Evolutionary conservation across 2,113 vertebrate genomes (phyloP).

Genomic region (Vulpes ferrilata): DNA sequence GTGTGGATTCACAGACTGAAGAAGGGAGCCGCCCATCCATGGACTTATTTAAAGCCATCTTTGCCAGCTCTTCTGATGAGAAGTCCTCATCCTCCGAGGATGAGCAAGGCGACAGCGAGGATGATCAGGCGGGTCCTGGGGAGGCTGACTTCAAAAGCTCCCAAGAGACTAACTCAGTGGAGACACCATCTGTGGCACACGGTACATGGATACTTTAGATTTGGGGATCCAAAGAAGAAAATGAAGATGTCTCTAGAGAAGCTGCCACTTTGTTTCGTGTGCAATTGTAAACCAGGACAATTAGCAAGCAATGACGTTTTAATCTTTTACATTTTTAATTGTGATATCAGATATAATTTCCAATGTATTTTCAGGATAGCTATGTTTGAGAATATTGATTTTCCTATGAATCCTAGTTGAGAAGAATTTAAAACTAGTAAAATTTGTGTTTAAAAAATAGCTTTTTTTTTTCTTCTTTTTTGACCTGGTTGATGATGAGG

Average conservation of each 20-base stretch:
- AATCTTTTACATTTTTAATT: not conserved
- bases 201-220: slow-evolving; percentile 67
- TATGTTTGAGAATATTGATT: slow-evolving; percentile 11
- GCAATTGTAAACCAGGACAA: not conserved
- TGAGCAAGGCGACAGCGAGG: slow-evolving; percentile 87
- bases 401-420: slow-evolving; percentile 29
- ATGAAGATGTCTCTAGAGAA: not conserved
- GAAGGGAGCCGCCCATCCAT: slow-evolving; percentile 93
- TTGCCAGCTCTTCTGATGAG: slow-evolving; percentile 95
- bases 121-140: slow-evolving; percentile 70
- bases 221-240: not conserved
- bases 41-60: slow-evolving; percentile 98
- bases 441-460: slow-evolving; percentile 10
- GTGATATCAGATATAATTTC: not conserved
- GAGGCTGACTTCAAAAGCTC: slow-evolving; percentile 45
- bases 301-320: not conserved
- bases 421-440: not conserved
- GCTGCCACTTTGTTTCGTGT: not conserved
- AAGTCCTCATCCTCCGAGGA: slow-evolving; percentile 94
- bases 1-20: slow-evolving; percentile 81
- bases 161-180: not conserved
- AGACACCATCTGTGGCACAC: slow-evolving; percentile 15
- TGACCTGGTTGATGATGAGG: not conserved
- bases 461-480: not conserved
- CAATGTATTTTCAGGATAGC: not conserved